Percentiles rank a stretch among this genome's conserved stretches.
These are phyloP conservation scores for Sanderia malayensis DNA, from an alignment of 30 jellyfish, hydroid and myxozoan genomes.

Conservation along the genomic window DNA sequence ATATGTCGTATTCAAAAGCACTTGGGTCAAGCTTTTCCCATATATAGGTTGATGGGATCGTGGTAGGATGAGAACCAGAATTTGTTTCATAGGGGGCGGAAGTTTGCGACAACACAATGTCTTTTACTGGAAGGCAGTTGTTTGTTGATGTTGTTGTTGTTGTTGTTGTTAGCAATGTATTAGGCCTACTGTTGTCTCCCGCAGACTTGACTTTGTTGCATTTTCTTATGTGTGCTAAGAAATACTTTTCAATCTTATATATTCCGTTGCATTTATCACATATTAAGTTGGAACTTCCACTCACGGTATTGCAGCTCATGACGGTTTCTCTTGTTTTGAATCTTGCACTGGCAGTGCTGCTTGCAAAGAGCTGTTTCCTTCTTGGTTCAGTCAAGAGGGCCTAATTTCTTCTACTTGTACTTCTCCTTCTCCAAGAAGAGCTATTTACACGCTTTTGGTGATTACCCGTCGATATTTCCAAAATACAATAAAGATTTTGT, in stretches of 20 bases:
- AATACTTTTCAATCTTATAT: constrained; percentile 10
- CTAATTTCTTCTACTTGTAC: not conserved
- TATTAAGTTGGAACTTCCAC: not conserved
- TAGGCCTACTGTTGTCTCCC: not conserved
- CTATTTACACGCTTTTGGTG: not conserved
- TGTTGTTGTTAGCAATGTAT: constrained; percentile 7
- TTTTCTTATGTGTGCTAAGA: constrained; percentile 12
- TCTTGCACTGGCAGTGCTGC: constrained; percentile 4
- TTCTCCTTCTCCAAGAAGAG: not conserved
- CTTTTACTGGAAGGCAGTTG: constrained; percentile 7
- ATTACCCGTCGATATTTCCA: not conserved
- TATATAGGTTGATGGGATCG: not conserved
- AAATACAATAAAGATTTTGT: not conserved
- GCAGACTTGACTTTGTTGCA: not conserved
- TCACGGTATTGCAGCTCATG: constrained; percentile 5
- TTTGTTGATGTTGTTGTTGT: not conserved
- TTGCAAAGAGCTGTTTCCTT: not conserved
- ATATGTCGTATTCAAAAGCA: constrained; percentile 3
- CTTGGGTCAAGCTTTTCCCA: constrained; percentile 13
- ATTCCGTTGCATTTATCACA: constrained; percentile 7
- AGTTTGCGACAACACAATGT: constrained; percentile 7
- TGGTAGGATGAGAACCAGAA: constrained; percentile 1
- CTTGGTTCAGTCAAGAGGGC: constrained; percentile 6
- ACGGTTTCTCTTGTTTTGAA: constrained; percentile 1
- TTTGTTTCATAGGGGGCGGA: not conserved